Evolutionary conservation across 2,113 vertebrate genomes (phyloP), one percentile per base, ranked within the genome.

Genomic region (Oreamnos americanus): DNA sequence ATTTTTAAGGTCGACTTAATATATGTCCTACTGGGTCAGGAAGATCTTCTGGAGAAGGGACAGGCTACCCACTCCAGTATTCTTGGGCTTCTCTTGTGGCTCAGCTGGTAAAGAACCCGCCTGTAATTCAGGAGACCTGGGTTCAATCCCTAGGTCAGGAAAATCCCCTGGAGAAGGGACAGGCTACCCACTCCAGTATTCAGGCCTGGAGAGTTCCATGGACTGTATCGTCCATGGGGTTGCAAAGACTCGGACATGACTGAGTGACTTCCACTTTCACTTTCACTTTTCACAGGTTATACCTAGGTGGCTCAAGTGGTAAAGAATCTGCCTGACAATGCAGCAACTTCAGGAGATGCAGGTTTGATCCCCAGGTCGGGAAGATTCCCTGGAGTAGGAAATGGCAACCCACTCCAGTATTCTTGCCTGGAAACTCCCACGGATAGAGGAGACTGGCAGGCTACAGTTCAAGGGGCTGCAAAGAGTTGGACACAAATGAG

Each of bases 161-260:
- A 67, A 17, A 19, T 10, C 16, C 33, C 62, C 62, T 67, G 16
- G 16, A 67, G 62, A 67, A 67, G 33, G 33, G 64, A 6, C 64
- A 71, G 17, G 64, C 64, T 71, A 36, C 19, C 19, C 64, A 21
- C 19, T 71, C 67, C 19, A 23, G 5, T 23, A 23, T 39, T 71
- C 19, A 23, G 10, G n/a, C 10, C n/a, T 71, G 67, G 67, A 39
- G n/a, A 39, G 19, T 6, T 71, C n/a, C 62, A 12, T 12, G 67
- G n/a, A 39, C 19, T 71, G n/a, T 39, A 6, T 39, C 5, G 0
- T 71, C 19, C 10, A 6, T 3, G 19, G 19, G 67, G n/a, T 23
- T 39, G n/a, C n/a, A 39, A 71, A 39, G 67, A 39, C n/a, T 39
- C 5, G 0, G 67, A 71, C 67, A 12, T 5, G 10, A 23, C n/a